Evolutionary conservation across 1,140 invertebrate species (phyloP).

Genomic region (Micrasema minimum): DNA sequence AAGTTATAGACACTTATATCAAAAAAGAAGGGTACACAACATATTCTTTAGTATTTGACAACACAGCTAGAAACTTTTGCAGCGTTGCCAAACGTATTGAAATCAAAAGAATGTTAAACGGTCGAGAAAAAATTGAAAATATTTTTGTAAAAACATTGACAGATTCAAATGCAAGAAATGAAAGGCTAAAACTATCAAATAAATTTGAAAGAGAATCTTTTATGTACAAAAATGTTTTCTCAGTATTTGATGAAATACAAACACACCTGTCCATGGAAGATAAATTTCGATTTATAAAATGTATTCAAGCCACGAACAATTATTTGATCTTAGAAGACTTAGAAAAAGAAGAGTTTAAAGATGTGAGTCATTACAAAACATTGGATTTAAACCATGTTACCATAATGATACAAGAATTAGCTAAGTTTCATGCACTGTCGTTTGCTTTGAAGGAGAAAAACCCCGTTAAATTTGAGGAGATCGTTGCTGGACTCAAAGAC

Average conservation of each 20-base stretch:
- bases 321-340: conserved; percentile 48
- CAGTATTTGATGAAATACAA: conserved; percentile 42
- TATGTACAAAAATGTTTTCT: conserved; percentile 43
- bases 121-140: conserved; percentile 21
- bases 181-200: conserved; percentile 16
- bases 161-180: conserved; percentile 28
- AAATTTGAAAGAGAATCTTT: conserved; percentile 45
- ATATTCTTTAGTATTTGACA: background rate
- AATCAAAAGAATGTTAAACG: conserved; percentile 40
- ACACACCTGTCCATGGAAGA: background rate
- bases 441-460: conserved; percentile 56
- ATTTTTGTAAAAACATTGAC: conserved; percentile 40
- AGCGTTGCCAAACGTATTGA: conserved; percentile 37
- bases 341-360: conserved; percentile 19
- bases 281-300: conserved; percentile 33
- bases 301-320: conserved; percentile 21
- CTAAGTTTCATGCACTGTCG: conserved; percentile 60
- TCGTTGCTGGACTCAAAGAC: conserved; percentile 9
- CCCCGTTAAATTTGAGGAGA: conserved; percentile 54
- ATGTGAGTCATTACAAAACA: conserved; percentile 30
- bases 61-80: conserved; percentile 14
- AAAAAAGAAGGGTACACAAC: background rate
- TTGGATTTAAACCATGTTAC: conserved; percentile 55
- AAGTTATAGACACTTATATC: conserved; percentile 4
- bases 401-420: conserved; percentile 58